Base-by-base conservation (phyloP, 2,113 vertebrate species). In the Odocoileus hemionus region DNA sequence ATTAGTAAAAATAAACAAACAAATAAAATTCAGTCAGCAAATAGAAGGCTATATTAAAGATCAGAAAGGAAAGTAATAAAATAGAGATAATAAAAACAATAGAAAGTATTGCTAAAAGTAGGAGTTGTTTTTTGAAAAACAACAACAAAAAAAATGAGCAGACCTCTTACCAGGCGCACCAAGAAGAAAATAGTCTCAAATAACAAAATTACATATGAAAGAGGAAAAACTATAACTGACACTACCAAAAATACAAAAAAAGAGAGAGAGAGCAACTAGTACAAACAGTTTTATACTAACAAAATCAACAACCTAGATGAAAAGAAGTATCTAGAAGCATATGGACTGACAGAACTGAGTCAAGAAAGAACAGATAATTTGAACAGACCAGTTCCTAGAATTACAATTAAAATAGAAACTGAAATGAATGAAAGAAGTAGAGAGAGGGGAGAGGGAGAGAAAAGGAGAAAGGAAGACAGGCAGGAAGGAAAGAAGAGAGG, bases 91-190 rank as follows among this genome's bases (percentile, higher is more conserved):
- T 11, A 67, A 19, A 64, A 67, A 36, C 17, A 67, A 21, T 19
- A 36, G 33, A 67, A 21, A 67, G 8, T 36, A 67, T 19, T 67
- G 33, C 64, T 67, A 36, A 21, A 67, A 67, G 64, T 17, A 21
- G 50, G 14, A 52, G 33, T 67, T 67, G 4, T n/a, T 67, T 64
- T 10, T n/a, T 67, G 33, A 36, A 36, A 36, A 36, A 36, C 36
- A 36, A 36, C 36, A 36, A 36, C 36, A n/a, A n/a, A 67, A 7
- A 67, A 67, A 67, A 67, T 5, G 17, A n/a, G 8, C 17, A 67
- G 64, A 36, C 33, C 8, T 10, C 33, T 67, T 36, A 36, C 17
- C 33, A 67, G 33, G 33, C 0, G 0, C 17, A 21, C 33, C 64
- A 67, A 67, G 33, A 36, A 67, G 16, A 19, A 67, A 67, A 67